phyloP scores from a whole-genome alignment of 2,888 invertebrate genomes.

The Gnatocerus cornutus region DNA sequence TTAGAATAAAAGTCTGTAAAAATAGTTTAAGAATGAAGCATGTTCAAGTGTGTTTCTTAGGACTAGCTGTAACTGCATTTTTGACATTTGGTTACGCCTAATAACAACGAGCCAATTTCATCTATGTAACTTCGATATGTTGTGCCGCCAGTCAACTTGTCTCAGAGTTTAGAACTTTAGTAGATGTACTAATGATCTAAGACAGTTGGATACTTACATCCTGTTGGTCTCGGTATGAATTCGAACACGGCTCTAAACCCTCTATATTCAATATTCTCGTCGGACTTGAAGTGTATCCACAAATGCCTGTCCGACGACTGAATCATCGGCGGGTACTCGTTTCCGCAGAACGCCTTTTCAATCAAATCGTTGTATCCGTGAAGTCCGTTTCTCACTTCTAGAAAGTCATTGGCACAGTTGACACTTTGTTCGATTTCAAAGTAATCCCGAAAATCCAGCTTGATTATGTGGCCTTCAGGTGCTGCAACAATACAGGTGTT shows the following conservation, averaged over 20 bases:
- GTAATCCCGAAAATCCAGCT: conserved; percentile 85
- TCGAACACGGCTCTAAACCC: conserved; percentile 87
- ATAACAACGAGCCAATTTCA: no score
- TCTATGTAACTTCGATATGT: no score
- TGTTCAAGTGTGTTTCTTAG: no score
- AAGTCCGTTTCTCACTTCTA: conserved; percentile 88
- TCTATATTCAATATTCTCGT: conserved; percentile 84
- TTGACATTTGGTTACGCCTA: no score
- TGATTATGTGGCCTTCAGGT: conserved; percentile 79
- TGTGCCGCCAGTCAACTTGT: no score
- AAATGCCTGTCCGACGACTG: conserved; percentile 82
- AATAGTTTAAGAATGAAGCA: no score
- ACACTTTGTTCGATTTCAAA: conserved; percentile 82
- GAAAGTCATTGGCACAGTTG: conserved; percentile 84
- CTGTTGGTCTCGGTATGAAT: conserved; percentile 76
- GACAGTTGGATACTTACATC: conserved; percentile 77
- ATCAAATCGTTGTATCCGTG: conserved; percentile 82
- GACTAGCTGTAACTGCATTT: no score
- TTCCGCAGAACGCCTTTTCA: conserved; percentile 80
- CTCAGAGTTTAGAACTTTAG: no score
- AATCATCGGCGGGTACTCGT: conserved; percentile 81
- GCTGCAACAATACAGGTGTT: conserved; percentile 66
- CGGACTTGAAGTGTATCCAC: conserved; percentile 87
- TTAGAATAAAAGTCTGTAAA: no score
- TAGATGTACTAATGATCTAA: no score